Evolutionary conservation across 2,113 vertebrate species (phyloP), one percentile per base, ranked within the genome.

Genomic region (Psittacara wagleri): DNA sequence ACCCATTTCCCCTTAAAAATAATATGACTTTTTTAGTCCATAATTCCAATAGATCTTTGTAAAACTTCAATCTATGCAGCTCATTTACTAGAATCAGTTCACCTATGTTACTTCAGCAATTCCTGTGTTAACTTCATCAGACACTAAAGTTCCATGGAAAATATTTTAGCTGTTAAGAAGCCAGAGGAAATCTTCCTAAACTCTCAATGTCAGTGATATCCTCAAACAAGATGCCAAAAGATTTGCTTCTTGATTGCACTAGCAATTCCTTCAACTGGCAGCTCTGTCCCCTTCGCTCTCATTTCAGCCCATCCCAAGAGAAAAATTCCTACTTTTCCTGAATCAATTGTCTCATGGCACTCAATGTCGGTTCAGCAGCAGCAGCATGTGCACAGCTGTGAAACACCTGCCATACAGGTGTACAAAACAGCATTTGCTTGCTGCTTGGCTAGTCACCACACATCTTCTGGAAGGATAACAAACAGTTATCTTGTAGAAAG

Each of bases 371-470:
- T 33, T 74, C 84, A 74, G 31, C 59, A 63, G 46, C 87, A 90
- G 79, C 61, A 86, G 33, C 31, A 61, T 44, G 33, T 39, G 55
- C 76, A 81, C 92, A 94, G 88, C 68, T 96, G 88, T 64, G 83
- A 67, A 93, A 93, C 92, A 93, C 92, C 88, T 95, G 95, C 88
- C 57, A 86, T 19, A 79, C 86, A 97, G 94, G 95, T 97, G 90
- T 76, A 88, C 16, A 15, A 84, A 94, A 90, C 20, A 48, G 69
- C 80, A 86, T 93, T 96, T 92, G 51, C 64, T 88, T 93, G 80
- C 80, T 95, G 80, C 90, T 90, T 96, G 95, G 90, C 64, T 77
- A 73, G 64, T 82, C 39, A 92, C 28, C 77, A 72, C 68, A 61
- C n/a, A 70, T 83, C 92, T 83, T 92, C 93, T 75, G 1, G 61